Conservation (phyloP, 2,888 invertebrate genomes). For the Celastrina argiolus region DNA sequence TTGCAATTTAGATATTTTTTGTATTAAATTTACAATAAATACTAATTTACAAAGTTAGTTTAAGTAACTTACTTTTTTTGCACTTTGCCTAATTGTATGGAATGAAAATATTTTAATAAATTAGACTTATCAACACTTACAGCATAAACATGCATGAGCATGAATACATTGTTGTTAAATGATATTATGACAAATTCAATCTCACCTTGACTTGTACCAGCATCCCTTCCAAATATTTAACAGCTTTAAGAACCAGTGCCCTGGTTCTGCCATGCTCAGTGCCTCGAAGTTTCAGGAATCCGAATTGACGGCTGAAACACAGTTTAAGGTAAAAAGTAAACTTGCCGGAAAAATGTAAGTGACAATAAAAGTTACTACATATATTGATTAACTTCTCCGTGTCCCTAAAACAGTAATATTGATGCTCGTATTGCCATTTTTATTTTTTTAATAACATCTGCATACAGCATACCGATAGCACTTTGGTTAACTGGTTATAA, state of each 20-base stretch:
- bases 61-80: too few species aligned
- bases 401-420: neutral
- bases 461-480: neutral
- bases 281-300: conserved; percentile 89
- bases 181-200: neutral
- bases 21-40: too few species aligned
- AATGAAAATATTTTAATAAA: too few species aligned
- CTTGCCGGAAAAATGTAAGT: neutral
- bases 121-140: too few species aligned
- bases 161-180: neutral
- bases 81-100: too few species aligned
- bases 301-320: conserved; percentile 90
- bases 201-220: conserved; percentile 84
- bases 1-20: too few species aligned
- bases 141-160: too few species aligned
- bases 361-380: neutral
- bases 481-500: neutral
- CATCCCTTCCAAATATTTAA: conserved; percentile 91
- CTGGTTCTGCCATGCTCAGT: conserved; percentile 90
- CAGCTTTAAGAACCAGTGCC: conserved; percentile 88
- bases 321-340: neutral
- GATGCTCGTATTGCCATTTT: neutral
- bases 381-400: neutral
- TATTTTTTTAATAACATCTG: neutral
- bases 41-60: too few species aligned